Percentiles rank a stretch among this genome's conserved stretches.
These are phyloP conservation scores for Pseudomyrmex gracilis DNA, from an alignment of 1,140 invertebrate species.

Conservation along the genomic window DNA sequence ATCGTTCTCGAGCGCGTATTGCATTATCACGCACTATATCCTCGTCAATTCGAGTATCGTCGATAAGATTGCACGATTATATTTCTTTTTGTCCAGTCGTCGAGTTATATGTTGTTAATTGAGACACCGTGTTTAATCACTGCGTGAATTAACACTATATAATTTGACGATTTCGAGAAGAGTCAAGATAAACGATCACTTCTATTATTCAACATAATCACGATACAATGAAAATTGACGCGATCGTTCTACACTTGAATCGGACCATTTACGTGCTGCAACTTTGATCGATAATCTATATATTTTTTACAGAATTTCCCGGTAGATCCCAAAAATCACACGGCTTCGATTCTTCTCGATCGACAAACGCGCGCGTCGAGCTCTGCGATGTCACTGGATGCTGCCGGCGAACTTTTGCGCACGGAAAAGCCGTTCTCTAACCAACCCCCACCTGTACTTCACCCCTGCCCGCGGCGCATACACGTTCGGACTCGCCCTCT, in stretches of 20 bases:
- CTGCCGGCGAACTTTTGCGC: constrained; percentile 74
- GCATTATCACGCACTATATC: constrained; percentile 46
- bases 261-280: background rate
- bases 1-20: constrained; percentile 28
- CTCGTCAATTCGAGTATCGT: constrained; percentile 25
- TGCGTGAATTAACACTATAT: background rate
- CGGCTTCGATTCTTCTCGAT: constrained; percentile 20
- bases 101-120: background rate
- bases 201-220: background rate
- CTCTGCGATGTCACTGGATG: constrained; percentile 82
- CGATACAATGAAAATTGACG: background rate
- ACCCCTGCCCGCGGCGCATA: constrained; percentile 13
- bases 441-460: constrained; percentile 47
- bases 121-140: constrained; percentile 22
- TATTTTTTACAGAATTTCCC: background rate
- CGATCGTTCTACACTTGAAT: background rate
- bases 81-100: background rate
- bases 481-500: constrained; percentile 32
- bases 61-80: constrained; percentile 33
- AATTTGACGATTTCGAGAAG: background rate
- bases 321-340: background rate
- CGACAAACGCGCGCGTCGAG: constrained; percentile 78
- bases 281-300: background rate
- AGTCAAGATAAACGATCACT: constrained; percentile 13
- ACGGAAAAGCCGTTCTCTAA: constrained; percentile 67